Conservation (phyloP, 1,140 invertebrate genomes). For the Tribolium madens region DNA sequence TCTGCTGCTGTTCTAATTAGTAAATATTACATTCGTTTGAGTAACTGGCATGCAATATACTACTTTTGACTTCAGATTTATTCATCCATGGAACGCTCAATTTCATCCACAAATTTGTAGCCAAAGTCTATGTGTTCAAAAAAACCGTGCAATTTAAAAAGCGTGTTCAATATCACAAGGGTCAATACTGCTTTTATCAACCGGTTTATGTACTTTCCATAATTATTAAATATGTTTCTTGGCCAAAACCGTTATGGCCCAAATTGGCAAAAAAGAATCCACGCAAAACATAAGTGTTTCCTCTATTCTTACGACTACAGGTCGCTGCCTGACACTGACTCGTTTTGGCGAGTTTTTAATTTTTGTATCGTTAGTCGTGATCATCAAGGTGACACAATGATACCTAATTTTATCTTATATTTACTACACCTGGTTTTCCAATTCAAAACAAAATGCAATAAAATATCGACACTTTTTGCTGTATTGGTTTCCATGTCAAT, state of each 20-base stretch:
- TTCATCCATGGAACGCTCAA: constrained; percentile 15
- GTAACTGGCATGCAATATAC: constrained; percentile 15
- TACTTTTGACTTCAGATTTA: constrained; percentile 22
- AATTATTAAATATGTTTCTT: constrained; percentile 30
- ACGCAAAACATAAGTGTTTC: not conserved
- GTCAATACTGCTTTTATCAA: constrained; percentile 27
- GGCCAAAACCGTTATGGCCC: constrained; percentile 36
- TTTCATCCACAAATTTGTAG: not conserved
- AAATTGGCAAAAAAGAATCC: not conserved
- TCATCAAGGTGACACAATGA: too few relatives aligned
- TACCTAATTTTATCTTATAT: not conserved
- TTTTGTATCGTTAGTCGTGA: too few relatives aligned
- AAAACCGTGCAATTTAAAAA: not conserved
- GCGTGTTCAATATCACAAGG: constrained; percentile 9
- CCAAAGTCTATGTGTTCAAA: not conserved
- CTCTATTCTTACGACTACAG: too few relatives aligned
- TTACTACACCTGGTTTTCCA: too few relatives aligned
- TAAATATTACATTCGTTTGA: constrained; percentile 19
- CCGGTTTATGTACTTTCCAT: constrained; percentile 33
- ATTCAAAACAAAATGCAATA: not conserved
- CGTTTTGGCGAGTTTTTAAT: too few relatives aligned
- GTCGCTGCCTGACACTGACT: too few relatives aligned
- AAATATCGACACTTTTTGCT: not conserved
- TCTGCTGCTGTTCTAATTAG: constrained; percentile 8
- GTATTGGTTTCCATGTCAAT: constrained; percentile 6